These are phyloP conservation scores for Tauraco hartlaubi DNA, from an alignment of 2,797 vertebrate genomes.

Conservation along the genomic window DNA sequence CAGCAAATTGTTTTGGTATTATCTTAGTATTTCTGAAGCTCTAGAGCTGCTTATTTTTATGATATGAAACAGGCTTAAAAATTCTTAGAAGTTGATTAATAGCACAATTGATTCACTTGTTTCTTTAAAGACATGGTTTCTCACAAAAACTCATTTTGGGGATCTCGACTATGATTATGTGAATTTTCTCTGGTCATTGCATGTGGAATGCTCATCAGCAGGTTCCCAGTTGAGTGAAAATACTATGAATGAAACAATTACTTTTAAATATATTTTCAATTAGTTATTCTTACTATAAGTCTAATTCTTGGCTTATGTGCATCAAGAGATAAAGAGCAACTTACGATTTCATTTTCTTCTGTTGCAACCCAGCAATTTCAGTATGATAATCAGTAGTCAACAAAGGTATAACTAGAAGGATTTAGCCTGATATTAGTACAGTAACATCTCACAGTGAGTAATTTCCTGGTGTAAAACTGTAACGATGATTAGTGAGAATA, in stretches of 20 bases:
- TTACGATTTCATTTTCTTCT: background rate
- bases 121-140: constrained; percentile 1
- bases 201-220: constrained; percentile 10
- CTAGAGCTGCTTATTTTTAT: background rate
- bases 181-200: background rate
- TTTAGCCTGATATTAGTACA: background rate
- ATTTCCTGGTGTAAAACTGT: constrained; percentile 39
- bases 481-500: constrained; percentile 56
- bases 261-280: constrained; percentile 30
- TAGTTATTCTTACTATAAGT: constrained; percentile 1
- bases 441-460: background rate
- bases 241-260: background rate
- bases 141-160: background rate
- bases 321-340: background rate
- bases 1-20: background rate
- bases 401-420: background rate
- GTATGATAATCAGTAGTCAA: background rate
- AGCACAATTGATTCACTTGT: background rate
- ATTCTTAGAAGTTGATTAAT: background rate
- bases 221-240: background rate
- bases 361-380: background rate
- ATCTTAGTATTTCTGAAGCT: background rate
- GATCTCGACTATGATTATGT: background rate
- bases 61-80: background rate
- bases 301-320: background rate